phyloP scores from a whole-genome alignment of 2,797 vertebrate genomes.

The Luscinia megarhynchos region DNA sequence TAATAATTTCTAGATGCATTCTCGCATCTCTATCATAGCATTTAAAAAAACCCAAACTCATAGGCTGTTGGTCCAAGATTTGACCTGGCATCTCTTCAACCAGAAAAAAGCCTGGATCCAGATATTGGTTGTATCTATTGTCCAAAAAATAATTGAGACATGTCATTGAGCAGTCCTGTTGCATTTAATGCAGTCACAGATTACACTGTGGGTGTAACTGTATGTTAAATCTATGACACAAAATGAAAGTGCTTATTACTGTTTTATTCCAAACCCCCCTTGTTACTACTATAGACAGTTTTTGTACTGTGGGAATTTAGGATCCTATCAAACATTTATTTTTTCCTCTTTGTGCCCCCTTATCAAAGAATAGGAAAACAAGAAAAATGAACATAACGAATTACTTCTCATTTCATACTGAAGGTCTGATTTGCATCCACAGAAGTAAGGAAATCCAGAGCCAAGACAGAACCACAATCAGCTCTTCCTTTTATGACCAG shows the following conservation, averaged over 20 bases:
- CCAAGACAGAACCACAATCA: slow-evolving; percentile 48
- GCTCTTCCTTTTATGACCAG: slow-evolving; percentile 69
- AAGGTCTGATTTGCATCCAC: slow-evolving; percentile 43
- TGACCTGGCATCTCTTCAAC: slow-evolving; percentile 23
- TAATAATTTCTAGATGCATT: slow-evolving; percentile 43
- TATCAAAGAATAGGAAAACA: not conserved
- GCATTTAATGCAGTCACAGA: not conserved
- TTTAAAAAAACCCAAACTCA: not conserved
- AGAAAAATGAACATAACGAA: not conserved
- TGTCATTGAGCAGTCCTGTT: not conserved
- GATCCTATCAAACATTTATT: not conserved
- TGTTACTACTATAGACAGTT: not conserved
- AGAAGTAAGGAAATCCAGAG: slow-evolving; percentile 50
- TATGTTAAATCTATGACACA: not conserved
- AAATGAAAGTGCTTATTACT: not conserved
- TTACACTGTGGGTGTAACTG: not conserved
- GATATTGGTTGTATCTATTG: not conserved
- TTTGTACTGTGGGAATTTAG: not conserved
- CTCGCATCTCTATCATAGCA: slow-evolving; percentile 23
- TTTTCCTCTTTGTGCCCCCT: not conserved
- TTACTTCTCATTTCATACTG: slow-evolving; percentile 18
- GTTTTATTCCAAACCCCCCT: not conserved
- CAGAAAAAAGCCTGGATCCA: not conserved
- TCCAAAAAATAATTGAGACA: not conserved
- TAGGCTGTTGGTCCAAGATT: not conserved